Conservation (phyloP, 2,797 vertebrate species). For the Enoplosus armatus region DNA sequence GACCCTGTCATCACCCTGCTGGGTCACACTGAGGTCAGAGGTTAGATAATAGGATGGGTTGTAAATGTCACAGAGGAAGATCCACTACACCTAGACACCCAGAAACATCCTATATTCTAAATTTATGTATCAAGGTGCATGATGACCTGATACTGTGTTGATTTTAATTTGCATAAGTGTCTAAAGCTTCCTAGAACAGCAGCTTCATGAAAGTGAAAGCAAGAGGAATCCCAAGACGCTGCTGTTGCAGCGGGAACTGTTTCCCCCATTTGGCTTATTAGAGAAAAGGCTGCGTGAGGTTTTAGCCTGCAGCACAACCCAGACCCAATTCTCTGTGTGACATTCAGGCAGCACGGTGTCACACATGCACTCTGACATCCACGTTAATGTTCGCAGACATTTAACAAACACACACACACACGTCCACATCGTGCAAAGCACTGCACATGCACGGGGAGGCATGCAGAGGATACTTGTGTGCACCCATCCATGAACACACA, state of each 20-base stretch:
- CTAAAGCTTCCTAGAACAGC: slow-evolving; percentile 30
- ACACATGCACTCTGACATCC: slow-evolving; percentile 69
- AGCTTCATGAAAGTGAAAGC: slow-evolving; percentile 61
- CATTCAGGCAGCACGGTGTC: slow-evolving; percentile 69
- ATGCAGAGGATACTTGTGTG: slow-evolving; percentile 33
- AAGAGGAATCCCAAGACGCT: slow-evolving; percentile 65
- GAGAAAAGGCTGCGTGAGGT: slow-evolving; percentile 64
- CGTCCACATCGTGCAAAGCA: slow-evolving; percentile 39
- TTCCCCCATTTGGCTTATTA: slow-evolving; percentile 74
- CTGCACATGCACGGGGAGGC: slow-evolving; percentile 32
- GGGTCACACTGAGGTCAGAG: slow-evolving; percentile 66
- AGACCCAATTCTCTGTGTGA: slow-evolving; percentile 79
- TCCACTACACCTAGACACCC: slow-evolving; percentile 42
- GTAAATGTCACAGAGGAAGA: slow-evolving; percentile 64
- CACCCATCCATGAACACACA: slow-evolving; percentile 56
- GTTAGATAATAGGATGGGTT: slow-evolving; percentile 62
- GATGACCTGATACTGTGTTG: slow-evolving; percentile 14
- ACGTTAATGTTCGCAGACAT: slow-evolving; percentile 61
- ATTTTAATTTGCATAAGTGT: slow-evolving; percentile 69
- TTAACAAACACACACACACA: slow-evolving; percentile 53
- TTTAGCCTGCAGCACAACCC: slow-evolving; percentile 74
- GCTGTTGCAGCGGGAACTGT: slow-evolving; percentile 49
- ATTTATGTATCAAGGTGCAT: slow-evolving; percentile 34
- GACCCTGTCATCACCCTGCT: slow-evolving; percentile 53
- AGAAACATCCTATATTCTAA: slow-evolving; percentile 34